A percentile compares a stretch with the other conserved stretches of the same genome.
Conservation (phyloP, 2,888 invertebrate genomes). For the Loripinus fragilis region DNA sequence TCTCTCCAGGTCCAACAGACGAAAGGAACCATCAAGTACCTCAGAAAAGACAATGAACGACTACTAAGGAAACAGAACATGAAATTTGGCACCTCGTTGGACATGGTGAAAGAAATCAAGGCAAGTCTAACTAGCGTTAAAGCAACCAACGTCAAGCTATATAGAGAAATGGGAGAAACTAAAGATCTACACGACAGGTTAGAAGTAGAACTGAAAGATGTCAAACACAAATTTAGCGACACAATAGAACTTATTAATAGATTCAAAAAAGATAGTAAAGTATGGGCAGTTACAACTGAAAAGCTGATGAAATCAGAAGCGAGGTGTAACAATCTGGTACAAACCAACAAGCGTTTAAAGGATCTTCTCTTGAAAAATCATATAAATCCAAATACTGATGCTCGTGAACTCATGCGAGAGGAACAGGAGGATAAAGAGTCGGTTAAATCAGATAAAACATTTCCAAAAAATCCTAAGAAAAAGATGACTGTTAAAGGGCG, state of each 20-base stretch:
- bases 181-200: conserved; percentile 42
- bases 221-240: conserved; percentile 32
- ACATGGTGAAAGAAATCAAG: conserved; percentile 36
- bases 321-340: conserved; percentile 23
- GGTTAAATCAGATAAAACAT: conserved; percentile 19
- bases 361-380: conserved; percentile 44
- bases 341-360: conserved; percentile 36
- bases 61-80: conserved; percentile 44
- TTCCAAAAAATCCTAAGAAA: conserved; percentile 26
- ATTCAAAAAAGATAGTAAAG: conserved; percentile 37
- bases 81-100: conserved; percentile 48
- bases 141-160: conserved; percentile 40
- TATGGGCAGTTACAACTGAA: conserved; percentile 38
- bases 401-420: conserved; percentile 25
- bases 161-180: conserved; percentile 44
- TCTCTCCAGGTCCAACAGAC: conserved; percentile 21
- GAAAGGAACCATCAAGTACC: conserved; percentile 30
- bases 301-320: conserved; percentile 33
- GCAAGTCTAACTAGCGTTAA: conserved; percentile 32
- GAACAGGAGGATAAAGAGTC: neutral
- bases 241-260: conserved; percentile 19
- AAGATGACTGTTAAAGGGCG: conserved; percentile 29
- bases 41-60: conserved; percentile 42
- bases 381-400: conserved; percentile 46
- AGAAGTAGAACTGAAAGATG: conserved; percentile 40